These are phyloP conservation scores for Danio rerio DNA, from an alignment of 2,113 vertebrate genomes.

Conservation along the genomic window GRCz12tu NC_133191.1:5950501-5951000, in stretches of 20 bases:
- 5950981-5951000: neutral
- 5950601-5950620: too few species aligned
- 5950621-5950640: neutral
- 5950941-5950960: neutral
- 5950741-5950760: slow-evolving; percentile 1
- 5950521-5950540: too few species aligned
- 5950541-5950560: too few species aligned
- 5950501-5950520: too few species aligned
- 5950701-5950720: neutral
- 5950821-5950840: slow-evolving; percentile 16
- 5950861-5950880: neutral
- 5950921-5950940: neutral
- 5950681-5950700: neutral
- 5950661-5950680: neutral
- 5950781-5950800: neutral
- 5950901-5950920: neutral
- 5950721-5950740: slow-evolving; percentile 8
- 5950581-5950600: too few species aligned
- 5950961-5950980: neutral
- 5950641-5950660: neutral
- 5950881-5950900: neutral
- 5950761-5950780: slow-evolving; percentile 30
- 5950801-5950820: neutral
- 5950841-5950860: neutral
- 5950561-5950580: too few species aligned